A percentile compares a stretch with the other conserved stretches of the same genome.
Evolutionary conservation across 2,113 vertebrate species (phyloP).

Genomic region (Hydrochoerus hydrochaeris): DNA sequence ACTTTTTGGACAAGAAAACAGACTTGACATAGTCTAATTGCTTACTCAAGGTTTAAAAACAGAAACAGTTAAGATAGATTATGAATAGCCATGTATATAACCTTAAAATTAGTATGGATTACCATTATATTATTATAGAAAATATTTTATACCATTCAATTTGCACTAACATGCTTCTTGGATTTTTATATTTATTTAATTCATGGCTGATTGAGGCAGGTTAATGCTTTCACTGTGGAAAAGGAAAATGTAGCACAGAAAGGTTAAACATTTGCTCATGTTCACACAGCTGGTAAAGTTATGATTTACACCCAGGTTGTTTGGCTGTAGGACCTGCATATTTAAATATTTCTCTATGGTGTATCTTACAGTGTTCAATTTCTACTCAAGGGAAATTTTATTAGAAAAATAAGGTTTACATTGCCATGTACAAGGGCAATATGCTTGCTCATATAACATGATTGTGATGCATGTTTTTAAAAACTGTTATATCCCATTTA

Average conservation of each 20-base stretch:
- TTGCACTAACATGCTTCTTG: background rate
- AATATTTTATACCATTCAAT: background rate
- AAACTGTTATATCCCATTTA: background rate
- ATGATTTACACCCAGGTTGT: background rate
- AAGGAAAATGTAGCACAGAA: background rate
- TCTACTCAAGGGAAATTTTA: background rate
- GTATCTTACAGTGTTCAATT: background rate
- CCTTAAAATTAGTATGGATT: background rate
- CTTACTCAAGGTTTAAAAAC: background rate
- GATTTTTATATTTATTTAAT: background rate
- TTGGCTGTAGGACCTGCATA: background rate
- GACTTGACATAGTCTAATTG: background rate
- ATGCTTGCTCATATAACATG: background rate
- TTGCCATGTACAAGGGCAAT: background rate
- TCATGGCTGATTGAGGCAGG: background rate
- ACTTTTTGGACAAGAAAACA: slow-evolving; percentile 6
- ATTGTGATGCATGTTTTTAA: background rate
- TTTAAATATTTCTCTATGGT: background rate
- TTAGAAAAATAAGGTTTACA: background rate
- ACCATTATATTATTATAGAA: background rate
- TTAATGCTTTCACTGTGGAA: background rate
- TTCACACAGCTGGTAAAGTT: background rate
- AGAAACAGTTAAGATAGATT: background rate
- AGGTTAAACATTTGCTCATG: background rate
- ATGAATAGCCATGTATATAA: background rate